phyloP scores from a whole-genome alignment of 2,888 invertebrate genomes.

The Altica lythri region DNA sequence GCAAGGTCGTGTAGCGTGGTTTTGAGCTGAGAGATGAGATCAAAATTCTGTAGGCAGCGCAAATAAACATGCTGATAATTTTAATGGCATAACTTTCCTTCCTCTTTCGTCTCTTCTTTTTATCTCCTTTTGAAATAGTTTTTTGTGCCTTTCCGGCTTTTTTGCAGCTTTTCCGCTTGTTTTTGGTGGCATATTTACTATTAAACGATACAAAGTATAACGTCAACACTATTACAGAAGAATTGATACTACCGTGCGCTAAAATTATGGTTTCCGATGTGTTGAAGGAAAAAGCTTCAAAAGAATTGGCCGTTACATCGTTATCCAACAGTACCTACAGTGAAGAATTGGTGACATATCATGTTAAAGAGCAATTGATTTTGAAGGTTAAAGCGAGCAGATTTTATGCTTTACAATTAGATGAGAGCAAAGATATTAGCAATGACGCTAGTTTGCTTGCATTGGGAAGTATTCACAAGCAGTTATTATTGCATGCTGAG shows the following conservation, averaged over 20 bases:
- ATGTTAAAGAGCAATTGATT: constrained; percentile 31
- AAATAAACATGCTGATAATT: neutral
- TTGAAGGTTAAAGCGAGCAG: constrained; percentile 31
- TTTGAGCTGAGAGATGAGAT: constrained; percentile 47
- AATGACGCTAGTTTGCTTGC: constrained; percentile 31
- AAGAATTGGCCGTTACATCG: constrained; percentile 27
- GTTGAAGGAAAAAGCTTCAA: constrained; percentile 31
- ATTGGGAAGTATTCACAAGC: constrained; percentile 27
- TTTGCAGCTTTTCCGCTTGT: too few species aligned
- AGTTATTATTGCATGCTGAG: constrained; percentile 28
- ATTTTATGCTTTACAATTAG: constrained; percentile 37
- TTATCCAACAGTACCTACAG: constrained; percentile 27
- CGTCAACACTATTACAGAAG: too few species aligned
- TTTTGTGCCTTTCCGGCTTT: too few species aligned
- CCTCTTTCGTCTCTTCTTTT: too few species aligned
- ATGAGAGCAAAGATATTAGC: constrained; percentile 36
- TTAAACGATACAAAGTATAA: too few species aligned
- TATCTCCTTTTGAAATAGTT: too few species aligned
- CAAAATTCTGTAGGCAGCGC: constrained; percentile 54
- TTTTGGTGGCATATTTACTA: too few species aligned
- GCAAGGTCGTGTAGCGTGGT: constrained; percentile 18
- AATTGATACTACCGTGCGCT: constrained; percentile 14
- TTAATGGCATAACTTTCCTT: too few species aligned
- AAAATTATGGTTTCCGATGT: constrained; percentile 22
- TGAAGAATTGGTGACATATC: constrained; percentile 18